Percentiles rank a stretch among this genome's conserved stretches.
Evolutionary conservation across 2,113 vertebrate genomes (phyloP).

Genomic region (Delphinus delphis): DNA sequence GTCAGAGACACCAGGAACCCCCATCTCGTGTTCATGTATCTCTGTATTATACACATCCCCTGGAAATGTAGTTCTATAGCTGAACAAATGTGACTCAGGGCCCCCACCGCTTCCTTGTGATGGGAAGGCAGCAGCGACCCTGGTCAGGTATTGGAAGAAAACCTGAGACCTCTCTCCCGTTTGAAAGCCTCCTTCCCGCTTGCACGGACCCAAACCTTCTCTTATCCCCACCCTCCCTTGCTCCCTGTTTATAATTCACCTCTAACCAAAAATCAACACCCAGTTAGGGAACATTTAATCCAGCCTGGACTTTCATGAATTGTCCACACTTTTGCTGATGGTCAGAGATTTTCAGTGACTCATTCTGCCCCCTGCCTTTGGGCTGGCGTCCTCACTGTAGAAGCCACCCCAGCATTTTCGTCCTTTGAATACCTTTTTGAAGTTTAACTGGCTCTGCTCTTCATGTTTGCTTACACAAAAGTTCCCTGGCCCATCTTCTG

Average conservation of each 20-base stretch:
- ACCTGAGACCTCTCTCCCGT: neutral
- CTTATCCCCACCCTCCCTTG: neutral
- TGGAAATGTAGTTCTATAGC: neutral
- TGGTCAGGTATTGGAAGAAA: neutral
- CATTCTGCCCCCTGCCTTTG: slow-evolving; percentile 32
- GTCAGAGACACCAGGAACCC: neutral
- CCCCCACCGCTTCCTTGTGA: neutral
- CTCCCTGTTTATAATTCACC: neutral
- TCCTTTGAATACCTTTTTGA: slow-evolving; percentile 67
- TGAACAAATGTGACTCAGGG: neutral
- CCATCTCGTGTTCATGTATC: neutral
- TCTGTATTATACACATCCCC: neutral
- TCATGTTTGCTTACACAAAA: neutral
- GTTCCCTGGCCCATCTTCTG: neutral
- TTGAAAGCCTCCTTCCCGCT: neutral
- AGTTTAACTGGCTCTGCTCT: slow-evolving; percentile 55
- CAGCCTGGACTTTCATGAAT: neutral
- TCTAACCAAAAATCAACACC: neutral
- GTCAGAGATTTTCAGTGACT: slow-evolving; percentile 26
- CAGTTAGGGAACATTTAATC: neutral
- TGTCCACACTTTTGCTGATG: neutral
- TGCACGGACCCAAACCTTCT: neutral
- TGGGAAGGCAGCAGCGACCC: neutral
- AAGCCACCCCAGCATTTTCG: slow-evolving; percentile 48
- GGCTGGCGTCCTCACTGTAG: slow-evolving; percentile 37